phyloP scores from a whole-genome alignment of 2,888 invertebrate species.

The Melinopterus prodromus region DNA sequence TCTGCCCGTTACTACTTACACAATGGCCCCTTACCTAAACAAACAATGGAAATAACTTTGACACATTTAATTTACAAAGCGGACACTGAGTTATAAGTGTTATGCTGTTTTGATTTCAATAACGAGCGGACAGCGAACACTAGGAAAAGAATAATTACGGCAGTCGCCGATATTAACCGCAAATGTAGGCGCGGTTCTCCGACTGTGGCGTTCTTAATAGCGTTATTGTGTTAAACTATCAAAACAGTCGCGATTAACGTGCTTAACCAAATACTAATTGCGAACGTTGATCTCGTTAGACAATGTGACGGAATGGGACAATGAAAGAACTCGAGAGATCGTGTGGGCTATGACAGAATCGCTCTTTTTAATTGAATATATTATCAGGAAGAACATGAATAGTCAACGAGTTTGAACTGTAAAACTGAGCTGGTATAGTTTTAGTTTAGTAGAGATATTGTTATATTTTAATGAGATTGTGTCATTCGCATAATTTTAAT shows the following conservation, averaged over 20 bases:
- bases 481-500: not conserved
- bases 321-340: not conserved
- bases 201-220: not conserved
- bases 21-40: constrained; percentile 36
- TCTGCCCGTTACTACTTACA: constrained; percentile 36
- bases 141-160: constrained; percentile 16
- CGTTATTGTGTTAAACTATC: constrained; percentile 4
- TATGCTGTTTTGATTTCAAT: constrained; percentile 36
- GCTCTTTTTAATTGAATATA: not conserved
- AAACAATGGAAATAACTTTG: constrained; percentile 39
- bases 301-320: not conserved
- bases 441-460: not conserved
- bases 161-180: not conserved
- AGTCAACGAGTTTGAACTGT: not conserved
- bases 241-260: not conserved
- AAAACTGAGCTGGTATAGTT: not conserved
- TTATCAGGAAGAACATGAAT: not conserved
- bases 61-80: constrained; percentile 38
- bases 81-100: constrained; percentile 32
- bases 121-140: constrained; percentile 18
- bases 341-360: not conserved
- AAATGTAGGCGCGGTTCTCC: not conserved
- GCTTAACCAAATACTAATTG: not conserved
- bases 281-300: not conserved
- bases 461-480: not conserved